Evolutionary conservation across 2,797 vertebrate species (phyloP).

Genomic region (Sebastes kiyomatsui): DNA sequence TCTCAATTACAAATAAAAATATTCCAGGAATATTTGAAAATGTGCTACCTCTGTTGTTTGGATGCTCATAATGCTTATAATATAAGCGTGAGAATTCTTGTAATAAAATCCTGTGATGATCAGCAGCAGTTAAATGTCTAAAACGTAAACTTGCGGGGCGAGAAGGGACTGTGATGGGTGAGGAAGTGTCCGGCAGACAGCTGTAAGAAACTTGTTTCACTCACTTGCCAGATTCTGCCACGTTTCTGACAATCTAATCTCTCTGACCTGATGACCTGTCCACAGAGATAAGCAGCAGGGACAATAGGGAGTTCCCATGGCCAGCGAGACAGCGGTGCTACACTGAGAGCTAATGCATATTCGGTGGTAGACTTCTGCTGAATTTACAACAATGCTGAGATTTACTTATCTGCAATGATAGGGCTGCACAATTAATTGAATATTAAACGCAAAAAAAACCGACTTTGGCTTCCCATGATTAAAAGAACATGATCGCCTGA

Average conservation of each 20-base stretch:
- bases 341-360: conserved; percentile 5
- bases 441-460: too few species aligned
- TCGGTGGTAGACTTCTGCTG: not conserved
- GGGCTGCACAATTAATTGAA: too few species aligned
- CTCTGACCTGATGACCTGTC: conserved; percentile 71
- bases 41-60: not conserved
- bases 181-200: conserved; percentile 51
- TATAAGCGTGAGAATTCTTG: not conserved
- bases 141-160: not conserved
- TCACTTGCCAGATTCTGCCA: conserved; percentile 69
- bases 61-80: not conserved
- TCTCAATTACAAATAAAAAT: not conserved
- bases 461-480: too few species aligned
- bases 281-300: conserved; percentile 62
- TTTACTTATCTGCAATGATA: not conserved
- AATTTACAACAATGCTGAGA: not conserved
- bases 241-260: conserved; percentile 75
- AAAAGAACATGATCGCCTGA: too few species aligned
- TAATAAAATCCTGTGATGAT: not conserved
- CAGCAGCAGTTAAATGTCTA: not conserved
- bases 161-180: conserved; percentile 5
- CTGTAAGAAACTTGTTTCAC: conserved; percentile 66
- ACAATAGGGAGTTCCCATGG: conserved; percentile 53
- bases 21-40: not conserved
- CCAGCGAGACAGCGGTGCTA: not conserved